These are phyloP conservation scores for Eulithis prunata DNA, from an alignment of 2,888 invertebrate genomes.

Conservation along the genomic window DNA sequence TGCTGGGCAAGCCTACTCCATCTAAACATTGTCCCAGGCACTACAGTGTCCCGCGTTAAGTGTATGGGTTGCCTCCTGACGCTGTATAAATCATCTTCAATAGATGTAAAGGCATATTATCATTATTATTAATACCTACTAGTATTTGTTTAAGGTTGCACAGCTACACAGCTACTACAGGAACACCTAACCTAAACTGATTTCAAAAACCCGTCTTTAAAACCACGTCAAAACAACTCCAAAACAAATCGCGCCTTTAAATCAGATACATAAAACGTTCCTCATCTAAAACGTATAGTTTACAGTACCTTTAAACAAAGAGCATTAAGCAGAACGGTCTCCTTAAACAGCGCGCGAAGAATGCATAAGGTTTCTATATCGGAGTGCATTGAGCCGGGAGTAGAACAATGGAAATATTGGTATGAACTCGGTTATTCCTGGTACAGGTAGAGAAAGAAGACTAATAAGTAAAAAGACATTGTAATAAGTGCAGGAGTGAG, in stretches of 20 bases:
- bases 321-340: constrained; percentile 53
- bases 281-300: constrained; percentile 41
- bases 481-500: neutral
- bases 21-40: too few species aligned
- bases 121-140: too few species aligned
- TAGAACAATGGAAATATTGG: constrained; percentile 6
- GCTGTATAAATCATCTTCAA: too few species aligned
- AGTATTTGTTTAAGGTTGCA: too few species aligned
- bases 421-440: constrained; percentile 6
- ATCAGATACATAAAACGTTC: constrained; percentile 36
- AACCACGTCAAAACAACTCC: constrained; percentile 42
- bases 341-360: constrained; percentile 60
- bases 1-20: too few species aligned
- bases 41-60: too few species aligned
- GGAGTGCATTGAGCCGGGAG: constrained; percentile 16
- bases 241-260: constrained; percentile 40
- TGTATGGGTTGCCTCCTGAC: too few species aligned
- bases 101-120: too few species aligned
- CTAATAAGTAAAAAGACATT: neutral
- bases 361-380: constrained; percentile 60
- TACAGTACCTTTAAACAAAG: constrained; percentile 59
- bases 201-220: neutral
- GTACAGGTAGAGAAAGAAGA: neutral
- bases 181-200: neutral
- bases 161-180: too few species aligned